Evolutionary conservation across 2,113 vertebrate species (phyloP).

Genomic region (Gallinago paraguaiae): DNA sequence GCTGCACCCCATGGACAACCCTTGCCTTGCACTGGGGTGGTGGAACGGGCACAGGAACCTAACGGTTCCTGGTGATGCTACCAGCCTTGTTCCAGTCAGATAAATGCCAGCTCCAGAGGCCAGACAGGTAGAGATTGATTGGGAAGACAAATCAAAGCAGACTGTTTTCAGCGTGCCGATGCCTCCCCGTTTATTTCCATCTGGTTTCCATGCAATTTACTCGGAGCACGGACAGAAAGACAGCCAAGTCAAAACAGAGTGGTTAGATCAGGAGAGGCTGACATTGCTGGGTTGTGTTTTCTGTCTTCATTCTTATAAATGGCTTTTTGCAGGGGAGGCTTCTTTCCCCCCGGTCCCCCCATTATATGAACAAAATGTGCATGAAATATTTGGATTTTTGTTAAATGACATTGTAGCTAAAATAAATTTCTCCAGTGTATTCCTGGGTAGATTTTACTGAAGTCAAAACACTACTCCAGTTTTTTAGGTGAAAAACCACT

Average conservation of each 20-base stretch:
- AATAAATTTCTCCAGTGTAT: neutral
- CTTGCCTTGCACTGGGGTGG: neutral
- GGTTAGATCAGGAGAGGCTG: neutral
- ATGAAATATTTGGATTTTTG: neutral
- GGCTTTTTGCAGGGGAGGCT: neutral
- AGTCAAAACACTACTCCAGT: rapidly evolving
- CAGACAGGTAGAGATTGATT: neutral
- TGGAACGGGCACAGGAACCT: neutral
- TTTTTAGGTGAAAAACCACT: neutral
- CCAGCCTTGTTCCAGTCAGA: neutral
- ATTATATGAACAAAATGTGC: rapidly evolving
- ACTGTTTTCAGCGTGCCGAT: neutral
- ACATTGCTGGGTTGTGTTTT: neutral
- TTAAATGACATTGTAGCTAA: neutral
- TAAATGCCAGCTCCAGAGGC: neutral
- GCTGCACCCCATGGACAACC: rapidly evolving
- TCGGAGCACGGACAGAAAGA: neutral
- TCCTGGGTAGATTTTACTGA: neutral
- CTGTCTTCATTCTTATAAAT: neutral
- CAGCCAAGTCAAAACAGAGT: rapidly evolving
- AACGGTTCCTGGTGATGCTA: neutral
- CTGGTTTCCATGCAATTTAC: neutral
- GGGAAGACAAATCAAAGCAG: neutral
- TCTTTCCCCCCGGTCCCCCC: no score
- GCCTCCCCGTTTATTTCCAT: neutral